phyloP scores from a whole-genome alignment of 2,888 invertebrate genomes.

The Drosophila mayaguana region DNA sequence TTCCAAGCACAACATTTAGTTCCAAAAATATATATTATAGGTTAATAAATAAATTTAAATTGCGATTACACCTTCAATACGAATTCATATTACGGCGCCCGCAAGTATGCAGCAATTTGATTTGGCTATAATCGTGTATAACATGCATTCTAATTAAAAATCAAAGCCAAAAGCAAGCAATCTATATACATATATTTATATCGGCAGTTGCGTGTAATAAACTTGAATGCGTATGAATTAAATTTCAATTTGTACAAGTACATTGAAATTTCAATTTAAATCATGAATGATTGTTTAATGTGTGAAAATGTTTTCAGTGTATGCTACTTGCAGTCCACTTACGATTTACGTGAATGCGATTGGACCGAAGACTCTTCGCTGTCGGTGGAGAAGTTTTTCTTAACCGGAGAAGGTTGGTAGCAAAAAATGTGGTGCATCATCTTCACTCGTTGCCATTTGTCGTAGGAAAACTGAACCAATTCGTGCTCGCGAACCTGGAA shows the following conservation, averaged over 20 bases:
- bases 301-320: conserved; percentile 13
- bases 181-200: not conserved
- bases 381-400: conserved; percentile 92
- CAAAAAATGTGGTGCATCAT: conserved; percentile 96
- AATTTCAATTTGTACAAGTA: not conserved
- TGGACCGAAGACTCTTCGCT: conserved; percentile 86
- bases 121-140: conserved; percentile 3
- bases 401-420: conserved; percentile 93
- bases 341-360: conserved; percentile 85
- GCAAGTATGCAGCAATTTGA: conserved; percentile 29
- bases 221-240: not conserved
- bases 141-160: conserved; percentile 30
- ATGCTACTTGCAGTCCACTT: conserved; percentile 70
- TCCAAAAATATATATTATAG: conserved; percentile 5
- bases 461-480: conserved; percentile 93
- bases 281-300: conserved; percentile 1
- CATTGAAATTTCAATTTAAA: not conserved
- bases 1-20: conserved; percentile 30
- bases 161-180: not conserved
- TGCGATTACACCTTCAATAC: not conserved
- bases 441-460: conserved; percentile 92
- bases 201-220: not conserved
- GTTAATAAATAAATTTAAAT: not conserved
- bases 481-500: conserved; percentile 91
- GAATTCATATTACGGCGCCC: conserved; percentile 19